These are phyloP conservation scores for Myotis yumanensis DNA, from an alignment of 2,113 vertebrate species.

Conservation along the genomic window DNA sequence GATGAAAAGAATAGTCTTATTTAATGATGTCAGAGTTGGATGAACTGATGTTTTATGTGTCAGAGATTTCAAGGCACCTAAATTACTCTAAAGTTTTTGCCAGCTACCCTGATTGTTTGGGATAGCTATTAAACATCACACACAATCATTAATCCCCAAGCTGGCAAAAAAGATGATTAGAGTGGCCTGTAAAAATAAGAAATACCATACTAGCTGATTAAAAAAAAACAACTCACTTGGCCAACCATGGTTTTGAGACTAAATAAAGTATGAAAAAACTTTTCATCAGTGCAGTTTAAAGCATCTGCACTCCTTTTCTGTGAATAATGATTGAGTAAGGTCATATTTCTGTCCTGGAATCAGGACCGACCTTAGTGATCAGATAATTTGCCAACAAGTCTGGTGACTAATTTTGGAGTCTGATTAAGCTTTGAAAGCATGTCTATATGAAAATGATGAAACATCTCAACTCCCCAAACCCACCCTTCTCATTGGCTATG, in stretches of 20 bases:
- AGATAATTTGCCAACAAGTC: slow-evolving; percentile 27
- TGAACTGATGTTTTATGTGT: slow-evolving; percentile 40
- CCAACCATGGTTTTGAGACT: not conserved
- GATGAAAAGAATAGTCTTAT: slow-evolving; percentile 39
- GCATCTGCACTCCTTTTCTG: not conserved
- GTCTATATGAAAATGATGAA: slow-evolving; percentile 34
- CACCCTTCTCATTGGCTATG: not conserved
- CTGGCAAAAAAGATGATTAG: slow-evolving; percentile 61
- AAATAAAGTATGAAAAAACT: not conserved
- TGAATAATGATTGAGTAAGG: slow-evolving; percentile 16
- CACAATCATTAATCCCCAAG: slow-evolving; percentile 58
- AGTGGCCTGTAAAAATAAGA: slow-evolving; percentile 68
- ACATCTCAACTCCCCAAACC: not conserved
- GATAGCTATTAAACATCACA: slow-evolving; percentile 68
- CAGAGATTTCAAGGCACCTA: slow-evolving; percentile 73
- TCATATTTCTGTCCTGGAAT: slow-evolving; percentile 41
- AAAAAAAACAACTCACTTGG: slow-evolving; percentile 47
- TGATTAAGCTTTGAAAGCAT: slow-evolving; percentile 42
- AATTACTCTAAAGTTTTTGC: slow-evolving; percentile 67
- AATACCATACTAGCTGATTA: slow-evolving; percentile 50
- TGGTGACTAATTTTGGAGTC: not conserved
- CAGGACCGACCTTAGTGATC: not conserved
- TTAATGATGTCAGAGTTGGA: slow-evolving; percentile 41
- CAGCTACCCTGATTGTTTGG: slow-evolving; percentile 64
- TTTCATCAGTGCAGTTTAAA: not conserved